Percentiles rank a stretch among this genome's conserved stretches.
Evolutionary conservation across 2,113 vertebrate genomes (phyloP).

Genomic region (Candoia aspera): DNA sequence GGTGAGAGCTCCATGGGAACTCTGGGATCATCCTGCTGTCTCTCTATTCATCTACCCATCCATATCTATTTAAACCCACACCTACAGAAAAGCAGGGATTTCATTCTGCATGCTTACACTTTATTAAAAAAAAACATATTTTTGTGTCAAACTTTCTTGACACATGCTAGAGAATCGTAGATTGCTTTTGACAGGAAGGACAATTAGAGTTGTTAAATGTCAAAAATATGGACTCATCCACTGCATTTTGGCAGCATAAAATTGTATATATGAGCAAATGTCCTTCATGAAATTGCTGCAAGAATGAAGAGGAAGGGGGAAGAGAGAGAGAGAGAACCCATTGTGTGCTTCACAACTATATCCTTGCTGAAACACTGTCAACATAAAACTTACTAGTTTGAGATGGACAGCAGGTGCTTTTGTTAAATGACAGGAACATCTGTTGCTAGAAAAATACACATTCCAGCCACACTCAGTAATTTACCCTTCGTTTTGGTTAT

Average conservation of each 20-base stretch:
- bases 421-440: slow-evolving; percentile 15
- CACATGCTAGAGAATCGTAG: not conserved
- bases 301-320: slow-evolving; percentile 17
- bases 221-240: slow-evolving; percentile 5
- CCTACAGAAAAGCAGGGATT: not conserved
- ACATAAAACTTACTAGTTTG: not conserved
- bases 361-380: slow-evolving; percentile 17
- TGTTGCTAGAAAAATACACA: not conserved
- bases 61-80: not conserved
- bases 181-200: not conserved
- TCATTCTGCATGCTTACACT: not conserved
- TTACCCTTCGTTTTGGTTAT: slow-evolving; percentile 11
- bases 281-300: slow-evolving; percentile 20
- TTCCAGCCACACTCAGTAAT: slow-evolving; percentile 12
- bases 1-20: not conserved
- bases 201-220: slow-evolving; percentile 19
- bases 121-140: not conserved
- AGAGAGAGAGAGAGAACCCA: not conserved
- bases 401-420: slow-evolving; percentile 10
- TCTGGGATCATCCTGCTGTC: not conserved
- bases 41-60: not conserved
- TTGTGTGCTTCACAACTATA: slow-evolving; percentile 8
- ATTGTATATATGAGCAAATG: slow-evolving; percentile 4
- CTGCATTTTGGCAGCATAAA: slow-evolving; percentile 32
- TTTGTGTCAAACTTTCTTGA: slow-evolving; percentile 11